These are phyloP conservation scores for Congeria kusceri DNA, from an alignment of 2,888 invertebrate genomes.

Conservation along the genomic window DNA sequence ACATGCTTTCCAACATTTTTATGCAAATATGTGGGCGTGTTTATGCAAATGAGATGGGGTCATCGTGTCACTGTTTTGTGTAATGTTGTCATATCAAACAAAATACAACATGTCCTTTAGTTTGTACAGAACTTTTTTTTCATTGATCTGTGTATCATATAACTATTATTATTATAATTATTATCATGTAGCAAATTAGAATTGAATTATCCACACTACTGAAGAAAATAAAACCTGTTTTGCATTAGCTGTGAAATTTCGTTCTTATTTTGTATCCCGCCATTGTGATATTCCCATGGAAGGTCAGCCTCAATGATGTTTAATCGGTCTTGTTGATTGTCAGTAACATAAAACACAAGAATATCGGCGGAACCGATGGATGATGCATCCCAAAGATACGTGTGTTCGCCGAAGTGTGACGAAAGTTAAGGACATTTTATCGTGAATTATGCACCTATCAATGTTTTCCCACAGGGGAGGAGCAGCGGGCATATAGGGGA, in stretches of 20 bases:
- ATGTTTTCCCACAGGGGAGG: no score
- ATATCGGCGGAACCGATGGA: no score
- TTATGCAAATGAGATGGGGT: conserved; percentile 13
- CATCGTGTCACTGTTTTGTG: not conserved
- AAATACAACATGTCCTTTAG: no score
- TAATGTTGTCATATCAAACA: conserved; percentile 19
- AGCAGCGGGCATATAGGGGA: no score
- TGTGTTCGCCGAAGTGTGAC: no score
- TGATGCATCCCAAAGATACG: no score
- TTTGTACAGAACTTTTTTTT: not conserved
- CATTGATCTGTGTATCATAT: conserved; percentile 5
- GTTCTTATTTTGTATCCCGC: conserved; percentile 1
- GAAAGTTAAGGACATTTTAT: no score
- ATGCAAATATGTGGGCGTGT: conserved; percentile 10
- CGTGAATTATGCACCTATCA: no score
- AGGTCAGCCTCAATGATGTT: no score
- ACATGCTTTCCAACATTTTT: not conserved
- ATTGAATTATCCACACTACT: conserved; percentile 68
- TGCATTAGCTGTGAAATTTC: conserved; percentile 26
- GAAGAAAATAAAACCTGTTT: conserved; percentile 72
- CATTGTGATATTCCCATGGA: no score
- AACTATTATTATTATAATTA: conserved; percentile 47
- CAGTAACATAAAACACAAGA: no score
- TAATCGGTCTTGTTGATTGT: no score
- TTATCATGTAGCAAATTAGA: conserved; percentile 68